Evolutionary conservation across 2,113 vertebrate genomes (phyloP).

Genomic region (Lepus timidus): DNA sequence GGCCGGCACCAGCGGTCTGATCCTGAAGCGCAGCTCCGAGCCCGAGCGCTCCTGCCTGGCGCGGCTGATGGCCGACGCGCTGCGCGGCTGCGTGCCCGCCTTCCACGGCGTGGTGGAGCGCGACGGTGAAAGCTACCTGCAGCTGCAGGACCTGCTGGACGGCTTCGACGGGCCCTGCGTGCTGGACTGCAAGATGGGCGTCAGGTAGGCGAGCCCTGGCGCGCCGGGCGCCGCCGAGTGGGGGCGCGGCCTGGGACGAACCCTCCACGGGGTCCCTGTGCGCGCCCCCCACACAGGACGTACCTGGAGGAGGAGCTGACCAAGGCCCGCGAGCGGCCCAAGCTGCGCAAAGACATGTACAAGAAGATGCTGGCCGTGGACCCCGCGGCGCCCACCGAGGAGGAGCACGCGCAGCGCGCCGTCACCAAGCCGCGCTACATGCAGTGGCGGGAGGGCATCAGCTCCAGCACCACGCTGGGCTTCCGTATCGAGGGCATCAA

Average conservation of each 20-base stretch:
- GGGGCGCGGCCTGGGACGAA: background rate
- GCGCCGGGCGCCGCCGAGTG: fast-evolving
- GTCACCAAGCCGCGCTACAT: constrained; percentile 98
- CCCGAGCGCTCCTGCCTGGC: constrained; percentile 96
- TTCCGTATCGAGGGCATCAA: constrained; percentile 99
- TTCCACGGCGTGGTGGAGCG: constrained; percentile 95
- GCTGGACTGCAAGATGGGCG: constrained; percentile 99
- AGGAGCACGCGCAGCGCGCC: constrained; percentile 92
- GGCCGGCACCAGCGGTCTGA: constrained; percentile 94
- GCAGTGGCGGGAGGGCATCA: constrained; percentile 99
- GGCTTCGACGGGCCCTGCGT: constrained; percentile 95
- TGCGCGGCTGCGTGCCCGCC: constrained; percentile 92
- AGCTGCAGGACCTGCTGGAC: constrained; percentile 94
- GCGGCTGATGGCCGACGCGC: constrained; percentile 90
- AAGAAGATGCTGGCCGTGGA: constrained; percentile 99
- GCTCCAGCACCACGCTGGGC: constrained; percentile 96
- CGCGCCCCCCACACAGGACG: constrained; percentile 87
- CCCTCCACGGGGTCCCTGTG: fast-evolving
- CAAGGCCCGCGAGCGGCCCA: constrained; percentile 95
- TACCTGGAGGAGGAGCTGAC: constrained; percentile 98
- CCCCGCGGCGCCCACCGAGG: constrained; percentile 92
- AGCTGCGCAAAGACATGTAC: constrained; percentile 96
- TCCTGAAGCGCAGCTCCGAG: constrained; percentile 96
- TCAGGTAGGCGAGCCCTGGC: constrained; percentile 88
- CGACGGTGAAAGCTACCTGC: constrained; percentile 95